Evolutionary conservation across 2,113 vertebrate genomes (phyloP), one percentile per base, ranked within the genome.

Genomic region (Galeopterus variegatus): DNA sequence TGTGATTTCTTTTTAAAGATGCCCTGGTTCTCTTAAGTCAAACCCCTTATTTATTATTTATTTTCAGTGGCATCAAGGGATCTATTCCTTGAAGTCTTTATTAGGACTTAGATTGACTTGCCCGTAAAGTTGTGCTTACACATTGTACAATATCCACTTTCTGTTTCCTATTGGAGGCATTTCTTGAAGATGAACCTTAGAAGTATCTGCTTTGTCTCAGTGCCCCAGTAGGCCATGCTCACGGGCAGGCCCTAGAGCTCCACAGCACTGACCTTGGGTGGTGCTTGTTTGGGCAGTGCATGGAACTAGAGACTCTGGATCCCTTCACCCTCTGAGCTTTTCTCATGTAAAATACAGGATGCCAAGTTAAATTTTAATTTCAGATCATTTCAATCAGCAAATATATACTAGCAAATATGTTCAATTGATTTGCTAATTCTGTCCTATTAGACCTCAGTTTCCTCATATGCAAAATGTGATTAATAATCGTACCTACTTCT

Each of bases 1-100:
- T 84, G 36, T 70, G 36, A 58, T 86, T 97, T 94, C 81, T 69
- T 96, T 95, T 94, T 72, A 85, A 86, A 93, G 36, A 83, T 17
- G 3, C n/a, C 48, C 73, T 36, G 64, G 31, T 83, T 95, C 65
- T 91, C 93, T 93, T 76, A 87, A 87, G 83, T 91, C 72, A 93
- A 45, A 88, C 17, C 21, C 23, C 23, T 56, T 79, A 56, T 8
- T 94, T 92, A 41, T 72, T 96, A 93, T 67, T 77, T 82, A 89
- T 92, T 89, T 89, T 88, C 92, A 93, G 65, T 80, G 31, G 36
- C 90, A 96, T 90, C 75, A 70, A 1, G 56, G 56, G 48, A 87
- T 87, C 65, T 83, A 69, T 28, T 69, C 88, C 87, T 79, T 54
- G 36, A 95, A 83, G 41, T 70, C 73, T 93, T 96, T 93, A 82